phyloP scores from a whole-genome alignment of 2,888 invertebrate species.

The Mantis religiosa region DNA sequence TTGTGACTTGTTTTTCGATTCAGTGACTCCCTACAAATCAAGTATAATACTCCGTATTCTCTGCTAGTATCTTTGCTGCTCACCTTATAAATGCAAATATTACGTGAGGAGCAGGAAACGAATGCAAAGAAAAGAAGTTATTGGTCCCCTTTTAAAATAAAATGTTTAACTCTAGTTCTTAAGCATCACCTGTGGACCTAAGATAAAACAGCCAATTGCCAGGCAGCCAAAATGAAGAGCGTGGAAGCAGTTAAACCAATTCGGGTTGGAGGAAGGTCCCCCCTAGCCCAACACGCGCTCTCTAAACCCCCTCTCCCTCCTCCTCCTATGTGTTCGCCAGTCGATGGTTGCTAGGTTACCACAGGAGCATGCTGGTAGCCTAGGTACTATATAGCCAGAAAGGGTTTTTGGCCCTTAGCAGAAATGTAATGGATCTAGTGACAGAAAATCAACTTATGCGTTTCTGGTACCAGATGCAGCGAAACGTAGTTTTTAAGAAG shows the following conservation, averaged over 20 bases:
- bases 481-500: no score
- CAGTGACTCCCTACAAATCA: no score
- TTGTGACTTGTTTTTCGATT: no score
- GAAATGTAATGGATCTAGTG: neutral
- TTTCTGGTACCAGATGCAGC: no score
- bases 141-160: neutral
- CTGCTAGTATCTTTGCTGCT: no score
- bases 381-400: neutral
- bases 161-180: neutral
- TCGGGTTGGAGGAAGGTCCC: neutral
- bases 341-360: slow-evolving; percentile 9
- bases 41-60: no score
- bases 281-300: neutral
- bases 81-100: no score
- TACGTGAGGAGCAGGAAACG: no score
- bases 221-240: neutral
- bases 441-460: neutral
- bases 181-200: neutral
- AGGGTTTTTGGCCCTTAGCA: neutral
- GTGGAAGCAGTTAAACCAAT: neutral
- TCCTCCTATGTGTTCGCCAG: neutral
- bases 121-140: no score
- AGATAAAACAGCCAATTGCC: neutral
- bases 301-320: neutral
- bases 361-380: neutral